A percentile compares a stretch with the other conserved stretches of the same genome.
Evolutionary conservation across 30 jellyfish, hydroid and myxozoan species (phyloP).

Genomic region (Nemopilema nomurai): DNA sequence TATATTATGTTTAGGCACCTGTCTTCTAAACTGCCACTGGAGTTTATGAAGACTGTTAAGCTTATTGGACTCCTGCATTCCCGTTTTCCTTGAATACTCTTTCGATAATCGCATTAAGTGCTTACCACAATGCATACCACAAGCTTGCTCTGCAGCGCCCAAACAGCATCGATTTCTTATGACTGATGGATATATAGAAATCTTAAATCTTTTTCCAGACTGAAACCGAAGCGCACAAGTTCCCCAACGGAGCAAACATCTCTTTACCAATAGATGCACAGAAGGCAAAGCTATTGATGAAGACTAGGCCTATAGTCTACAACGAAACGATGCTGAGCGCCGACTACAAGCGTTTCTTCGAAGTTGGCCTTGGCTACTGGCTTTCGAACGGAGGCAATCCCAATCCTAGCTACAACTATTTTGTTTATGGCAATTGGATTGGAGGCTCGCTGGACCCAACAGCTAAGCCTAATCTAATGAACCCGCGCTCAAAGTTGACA

Average conservation of each 20-base stretch:
- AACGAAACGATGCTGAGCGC: slow-evolving; percentile 62
- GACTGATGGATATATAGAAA: no score
- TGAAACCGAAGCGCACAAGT: slow-evolving; percentile 14
- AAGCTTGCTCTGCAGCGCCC: no score
- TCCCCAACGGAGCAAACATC: slow-evolving; percentile 42
- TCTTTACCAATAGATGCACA: slow-evolving; percentile 71
- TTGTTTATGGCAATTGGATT: slow-evolving; percentile 81
- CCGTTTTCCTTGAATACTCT: no score
- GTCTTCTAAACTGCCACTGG: no score
- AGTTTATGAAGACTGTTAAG: no score
- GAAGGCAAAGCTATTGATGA: slow-evolving; percentile 59
- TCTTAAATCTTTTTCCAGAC: slow-evolving; percentile 23
- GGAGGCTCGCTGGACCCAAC: slow-evolving; percentile 91
- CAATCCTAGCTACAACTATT: slow-evolving; percentile 66
- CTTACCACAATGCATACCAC: no score
- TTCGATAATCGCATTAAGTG: no score
- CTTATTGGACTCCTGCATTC: no score
- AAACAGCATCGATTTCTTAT: no score
- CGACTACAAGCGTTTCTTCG: slow-evolving; percentile 79
- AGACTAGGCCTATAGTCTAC: slow-evolving; percentile 76
- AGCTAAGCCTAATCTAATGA: slow-evolving; percentile 21
- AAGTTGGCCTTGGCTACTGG: slow-evolving; percentile 96
- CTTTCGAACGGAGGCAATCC: slow-evolving; percentile 89
- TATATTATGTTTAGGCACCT: no score
- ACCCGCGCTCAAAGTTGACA: slow-evolving; percentile 23